phyloP scores from a whole-genome alignment of 1,140 invertebrate species.

The Amphibalanus amphitrite region DNA sequence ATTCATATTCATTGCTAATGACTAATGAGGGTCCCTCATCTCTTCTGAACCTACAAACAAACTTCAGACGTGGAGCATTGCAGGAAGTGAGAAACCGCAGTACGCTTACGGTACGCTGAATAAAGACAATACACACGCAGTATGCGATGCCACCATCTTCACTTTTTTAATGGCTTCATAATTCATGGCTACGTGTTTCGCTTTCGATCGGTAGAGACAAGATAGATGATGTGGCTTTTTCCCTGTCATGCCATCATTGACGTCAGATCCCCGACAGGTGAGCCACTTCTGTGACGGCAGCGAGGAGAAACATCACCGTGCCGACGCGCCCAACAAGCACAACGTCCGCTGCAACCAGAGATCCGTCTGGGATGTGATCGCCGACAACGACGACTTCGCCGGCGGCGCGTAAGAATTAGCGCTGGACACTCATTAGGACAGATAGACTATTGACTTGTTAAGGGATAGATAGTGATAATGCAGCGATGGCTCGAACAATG shows the following conservation, averaged over 20 bases:
- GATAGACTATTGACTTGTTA: too few relatives aligned
- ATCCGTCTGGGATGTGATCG: slow-evolving; percentile 20
- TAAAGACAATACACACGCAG: neutral
- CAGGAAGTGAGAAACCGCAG: too few relatives aligned
- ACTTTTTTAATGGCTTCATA: neutral
- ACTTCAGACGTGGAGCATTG: too few relatives aligned
- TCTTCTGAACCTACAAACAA: neutral
- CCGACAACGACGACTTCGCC: slow-evolving; percentile 20
- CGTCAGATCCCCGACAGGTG: slow-evolving; percentile 9
- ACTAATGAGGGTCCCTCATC: neutral
- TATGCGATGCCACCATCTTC: neutral
- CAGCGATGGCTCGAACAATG: too few relatives aligned
- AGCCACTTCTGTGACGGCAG: slow-evolving; percentile 17
- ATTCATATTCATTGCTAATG: neutral
- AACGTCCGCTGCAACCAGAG: slow-evolving; percentile 22
- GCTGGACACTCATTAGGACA: too few relatives aligned
- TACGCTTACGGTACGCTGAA: too few relatives aligned
- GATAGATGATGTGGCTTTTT: too few relatives aligned
- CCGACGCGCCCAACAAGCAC: slow-evolving; percentile 24
- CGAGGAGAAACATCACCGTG: slow-evolving; percentile 20
- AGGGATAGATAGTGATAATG: too few relatives aligned
- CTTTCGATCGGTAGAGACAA: slow-evolving; percentile 1
- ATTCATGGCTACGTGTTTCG: neutral
- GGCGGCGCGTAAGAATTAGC: slow-evolving; percentile 4
- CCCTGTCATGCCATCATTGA: neutral